Evolutionary conservation across 2,797 vertebrate genomes (phyloP).

Genomic region (Podarcis lilfordi): DNA sequence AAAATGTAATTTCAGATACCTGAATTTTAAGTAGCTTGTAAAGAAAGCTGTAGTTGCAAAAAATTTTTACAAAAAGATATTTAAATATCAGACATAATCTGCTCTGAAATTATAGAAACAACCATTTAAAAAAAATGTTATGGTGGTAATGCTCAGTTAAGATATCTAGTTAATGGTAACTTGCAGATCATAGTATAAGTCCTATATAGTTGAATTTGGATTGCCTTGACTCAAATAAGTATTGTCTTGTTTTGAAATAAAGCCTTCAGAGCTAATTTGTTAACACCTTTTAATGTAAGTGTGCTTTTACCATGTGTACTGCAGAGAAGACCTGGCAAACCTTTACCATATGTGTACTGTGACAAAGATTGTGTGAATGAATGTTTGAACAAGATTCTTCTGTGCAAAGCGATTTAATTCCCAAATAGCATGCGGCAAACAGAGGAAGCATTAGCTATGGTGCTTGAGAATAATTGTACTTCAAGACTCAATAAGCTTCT

Average conservation of each 20-base stretch:
- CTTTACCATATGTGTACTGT: neutral
- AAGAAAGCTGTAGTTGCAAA: neutral
- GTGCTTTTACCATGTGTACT: neutral
- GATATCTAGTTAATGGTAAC: neutral
- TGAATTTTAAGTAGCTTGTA: neutral
- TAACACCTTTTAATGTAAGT: neutral
- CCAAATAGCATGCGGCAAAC: constrained; percentile 14
- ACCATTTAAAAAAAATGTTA: neutral
- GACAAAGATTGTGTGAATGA: neutral
- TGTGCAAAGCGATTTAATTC: neutral
- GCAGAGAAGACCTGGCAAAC: neutral
- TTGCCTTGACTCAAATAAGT: neutral
- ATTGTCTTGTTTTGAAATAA: neutral
- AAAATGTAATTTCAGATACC: neutral
- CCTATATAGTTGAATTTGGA: neutral
- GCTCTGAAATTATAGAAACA: neutral
- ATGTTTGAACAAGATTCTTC: constrained; percentile 1
- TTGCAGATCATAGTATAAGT: neutral
- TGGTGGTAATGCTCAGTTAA: neutral
- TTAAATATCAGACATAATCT: neutral
- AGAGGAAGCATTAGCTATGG: constrained; percentile 48
- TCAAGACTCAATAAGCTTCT: constrained; percentile 61
- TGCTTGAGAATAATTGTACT: constrained; percentile 47
- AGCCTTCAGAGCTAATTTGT: neutral
- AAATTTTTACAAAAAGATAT: neutral